phyloP scores from a whole-genome alignment of 2,888 invertebrate genomes.

The Eupithecia insigniata region DNA sequence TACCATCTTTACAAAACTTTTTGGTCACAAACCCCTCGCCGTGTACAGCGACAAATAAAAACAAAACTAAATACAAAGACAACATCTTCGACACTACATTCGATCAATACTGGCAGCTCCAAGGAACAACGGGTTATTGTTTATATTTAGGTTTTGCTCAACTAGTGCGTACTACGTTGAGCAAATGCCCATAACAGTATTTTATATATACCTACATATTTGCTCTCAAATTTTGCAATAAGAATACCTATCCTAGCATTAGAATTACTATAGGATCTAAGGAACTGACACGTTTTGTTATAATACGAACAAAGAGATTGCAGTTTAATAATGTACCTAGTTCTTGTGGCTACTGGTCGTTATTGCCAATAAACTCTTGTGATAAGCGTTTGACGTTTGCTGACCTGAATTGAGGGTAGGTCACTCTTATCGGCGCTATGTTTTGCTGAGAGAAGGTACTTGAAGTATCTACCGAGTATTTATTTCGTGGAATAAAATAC shows the following conservation, averaged over 20 bases:
- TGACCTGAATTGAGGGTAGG: slow-evolving; percentile 17
- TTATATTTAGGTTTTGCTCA: background rate
- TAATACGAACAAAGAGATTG: background rate
- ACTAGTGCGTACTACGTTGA: background rate
- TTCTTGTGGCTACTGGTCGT: background rate
- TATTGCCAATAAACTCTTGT: background rate
- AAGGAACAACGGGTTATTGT: background rate
- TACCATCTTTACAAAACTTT: slow-evolving; percentile 66
- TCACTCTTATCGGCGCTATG: slow-evolving; percentile 7
- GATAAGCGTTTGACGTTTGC: slow-evolving; percentile 1
- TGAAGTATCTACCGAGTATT: background rate
- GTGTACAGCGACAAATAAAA: slow-evolving; percentile 39
- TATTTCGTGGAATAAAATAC: background rate
- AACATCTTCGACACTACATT: slow-evolving; percentile 30
- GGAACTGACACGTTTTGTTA: background rate
- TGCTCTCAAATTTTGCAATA: background rate
- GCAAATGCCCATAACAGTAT: background rate
- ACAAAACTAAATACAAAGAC: slow-evolving; percentile 29
- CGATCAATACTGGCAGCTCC: background rate
- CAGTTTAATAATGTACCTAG: background rate
- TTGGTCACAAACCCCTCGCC: slow-evolving; percentile 57
- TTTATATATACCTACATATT: background rate
- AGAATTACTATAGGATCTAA: background rate
- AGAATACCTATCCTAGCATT: background rate
- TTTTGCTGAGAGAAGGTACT: background rate